These are phyloP conservation scores for Carapus acus DNA, from an alignment of 2,797 vertebrate genomes.

Conservation along the genomic window DNA sequence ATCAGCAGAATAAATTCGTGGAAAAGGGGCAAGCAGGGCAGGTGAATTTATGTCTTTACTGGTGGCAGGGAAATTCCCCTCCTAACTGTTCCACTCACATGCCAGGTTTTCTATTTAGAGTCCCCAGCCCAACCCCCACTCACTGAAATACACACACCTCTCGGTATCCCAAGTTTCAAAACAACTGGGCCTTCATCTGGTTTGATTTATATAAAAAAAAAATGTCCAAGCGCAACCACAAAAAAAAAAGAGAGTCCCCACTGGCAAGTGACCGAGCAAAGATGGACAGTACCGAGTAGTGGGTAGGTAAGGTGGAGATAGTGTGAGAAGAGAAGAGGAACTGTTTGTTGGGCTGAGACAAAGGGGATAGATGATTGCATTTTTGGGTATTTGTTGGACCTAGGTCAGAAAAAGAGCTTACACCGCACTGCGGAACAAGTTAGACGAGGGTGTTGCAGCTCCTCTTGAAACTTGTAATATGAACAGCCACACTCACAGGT, in stretches of 20 bases:
- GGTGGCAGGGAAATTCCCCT: conserved; percentile 53
- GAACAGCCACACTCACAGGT: conserved; percentile 5
- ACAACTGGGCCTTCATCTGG: conserved; percentile 51
- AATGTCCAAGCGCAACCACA: not conserved
- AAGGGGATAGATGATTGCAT: conserved; percentile 4
- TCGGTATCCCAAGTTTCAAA: conserved; percentile 44
- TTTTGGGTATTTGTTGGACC: conserved; percentile 16
- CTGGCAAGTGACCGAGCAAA: too few relatives aligned
- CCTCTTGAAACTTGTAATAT: conserved; percentile 10
- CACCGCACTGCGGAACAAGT: too few relatives aligned
- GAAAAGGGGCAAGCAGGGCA: conserved; percentile 9
- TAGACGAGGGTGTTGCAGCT: not conserved
- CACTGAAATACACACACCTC: conserved; percentile 13
- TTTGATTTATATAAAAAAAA: conserved; percentile 61
- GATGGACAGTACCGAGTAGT: conserved; percentile 32
- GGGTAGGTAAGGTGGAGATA: conserved; percentile 55
- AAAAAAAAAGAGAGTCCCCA: too few relatives aligned
- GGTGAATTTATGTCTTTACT: conserved; percentile 50
- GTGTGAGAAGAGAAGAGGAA: conserved; percentile 8
- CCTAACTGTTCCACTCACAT: conserved; percentile 30
- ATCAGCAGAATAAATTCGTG: conserved; percentile 11
- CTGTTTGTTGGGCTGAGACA: not conserved
- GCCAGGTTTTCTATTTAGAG: conserved; percentile 34
- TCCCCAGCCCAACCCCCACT: not conserved
- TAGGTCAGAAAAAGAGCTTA: not conserved